These are phyloP conservation scores for Eueremaeus valkanovi DNA, from an alignment of 2,888 invertebrate genomes.

Conservation along the genomic window DNA sequence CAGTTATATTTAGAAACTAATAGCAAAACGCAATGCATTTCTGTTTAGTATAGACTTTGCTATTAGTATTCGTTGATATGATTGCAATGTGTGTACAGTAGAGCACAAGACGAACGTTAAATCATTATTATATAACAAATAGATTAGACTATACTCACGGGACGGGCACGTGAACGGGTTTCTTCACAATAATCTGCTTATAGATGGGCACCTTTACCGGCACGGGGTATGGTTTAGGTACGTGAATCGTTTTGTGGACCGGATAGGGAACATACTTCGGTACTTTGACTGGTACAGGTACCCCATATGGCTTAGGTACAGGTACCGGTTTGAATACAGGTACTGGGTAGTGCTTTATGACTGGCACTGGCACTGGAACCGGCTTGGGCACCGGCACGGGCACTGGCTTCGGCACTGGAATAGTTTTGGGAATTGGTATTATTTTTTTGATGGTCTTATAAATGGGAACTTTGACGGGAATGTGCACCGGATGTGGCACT, in stretches of 20 bases:
- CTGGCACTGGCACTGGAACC: conserved; percentile 48
- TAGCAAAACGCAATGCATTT: background rate
- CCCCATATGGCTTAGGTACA: conserved; percentile 46
- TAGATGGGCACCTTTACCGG: conserved; percentile 48
- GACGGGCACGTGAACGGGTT: conserved; percentile 48
- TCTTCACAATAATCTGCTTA: conserved; percentile 48
- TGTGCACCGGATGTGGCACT: conserved; percentile 48
- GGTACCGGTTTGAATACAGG: conserved; percentile 48
- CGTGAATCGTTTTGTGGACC: conserved; percentile 47
- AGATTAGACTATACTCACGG: conserved; percentile 45
- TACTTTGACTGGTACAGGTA: conserved; percentile 47
- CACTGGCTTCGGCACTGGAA: conserved; percentile 48
- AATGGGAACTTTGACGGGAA: conserved; percentile 48
- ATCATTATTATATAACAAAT: conserved; percentile 26
- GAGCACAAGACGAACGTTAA: background rate
- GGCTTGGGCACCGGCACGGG: conserved; percentile 47
- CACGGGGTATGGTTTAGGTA: conserved; percentile 48
- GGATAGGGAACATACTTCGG: conserved; percentile 48
- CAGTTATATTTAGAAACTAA: conserved; percentile 30
- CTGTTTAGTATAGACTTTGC: too few relatives aligned
- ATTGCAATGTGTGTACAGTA: background rate
- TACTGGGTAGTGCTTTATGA: conserved; percentile 47
- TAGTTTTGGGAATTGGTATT: conserved; percentile 48
- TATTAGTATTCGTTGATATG: background rate
- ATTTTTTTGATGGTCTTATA: conserved; percentile 48